phyloP scores from a whole-genome alignment of 37 sponge, comb jelly and placozoan genomes.

The Haliclona indistincta region DNA sequence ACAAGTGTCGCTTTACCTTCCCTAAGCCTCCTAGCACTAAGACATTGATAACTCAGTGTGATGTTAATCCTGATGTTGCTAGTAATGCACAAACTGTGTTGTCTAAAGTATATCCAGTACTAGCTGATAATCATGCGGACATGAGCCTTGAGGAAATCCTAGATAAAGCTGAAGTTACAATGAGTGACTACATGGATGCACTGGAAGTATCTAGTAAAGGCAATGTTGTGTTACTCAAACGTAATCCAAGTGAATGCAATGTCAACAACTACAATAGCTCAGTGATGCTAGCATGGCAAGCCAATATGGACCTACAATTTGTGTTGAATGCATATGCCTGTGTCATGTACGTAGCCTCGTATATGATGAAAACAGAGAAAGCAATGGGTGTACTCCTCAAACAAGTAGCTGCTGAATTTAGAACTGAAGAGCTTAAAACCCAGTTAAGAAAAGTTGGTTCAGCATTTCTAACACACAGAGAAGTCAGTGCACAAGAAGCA shows the following conservation, averaged over 20 bases:
- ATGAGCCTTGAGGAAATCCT: too few relatives aligned
- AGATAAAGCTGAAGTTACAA: too few relatives aligned
- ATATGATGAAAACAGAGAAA: slow-evolving; percentile 15
- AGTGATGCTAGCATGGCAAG: slow-evolving; percentile 4
- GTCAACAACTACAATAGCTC: background rate
- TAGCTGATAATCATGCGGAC: too few relatives aligned
- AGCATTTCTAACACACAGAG: background rate
- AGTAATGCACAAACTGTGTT: too few relatives aligned
- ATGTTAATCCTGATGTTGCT: too few relatives aligned
- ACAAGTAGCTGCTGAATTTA: background rate
- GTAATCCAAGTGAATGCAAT: too few relatives aligned
- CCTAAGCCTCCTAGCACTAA: slow-evolving; percentile 1
- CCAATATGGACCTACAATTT: slow-evolving; percentile 17
- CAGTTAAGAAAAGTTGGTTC: background rate
- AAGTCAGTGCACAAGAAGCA: slow-evolving; percentile 3
- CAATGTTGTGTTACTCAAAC: too few relatives aligned
- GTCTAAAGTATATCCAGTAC: too few relatives aligned
- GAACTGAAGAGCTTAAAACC: background rate
- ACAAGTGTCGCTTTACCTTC: background rate
- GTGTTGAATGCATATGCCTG: slow-evolving; percentile 25
- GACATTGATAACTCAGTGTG: background rate
- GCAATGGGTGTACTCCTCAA: slow-evolving; percentile 13
- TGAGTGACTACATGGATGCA: too few relatives aligned
- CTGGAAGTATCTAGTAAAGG: too few relatives aligned
- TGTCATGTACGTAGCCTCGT: slow-evolving; percentile 19